phyloP scores from a whole-genome alignment of 1,140 invertebrate species.

The Trissolcus basalis region DNA sequence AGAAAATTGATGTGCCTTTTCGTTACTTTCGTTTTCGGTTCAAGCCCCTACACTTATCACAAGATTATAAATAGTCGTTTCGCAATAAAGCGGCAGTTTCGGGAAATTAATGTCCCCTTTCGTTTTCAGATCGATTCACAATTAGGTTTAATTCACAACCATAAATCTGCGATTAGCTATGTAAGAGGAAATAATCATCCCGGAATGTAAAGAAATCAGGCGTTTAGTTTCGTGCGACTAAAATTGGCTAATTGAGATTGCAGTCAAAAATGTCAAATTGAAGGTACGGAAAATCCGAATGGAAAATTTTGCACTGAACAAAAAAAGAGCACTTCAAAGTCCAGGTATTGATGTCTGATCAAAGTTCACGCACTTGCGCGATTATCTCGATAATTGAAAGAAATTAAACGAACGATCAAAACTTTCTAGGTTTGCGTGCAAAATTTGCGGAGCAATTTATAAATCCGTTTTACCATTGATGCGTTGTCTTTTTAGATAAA shows the following conservation, averaged over 20 bases:
- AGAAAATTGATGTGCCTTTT: no score
- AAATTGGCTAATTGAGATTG: slow-evolving; percentile 26
- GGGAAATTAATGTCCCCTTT: no score
- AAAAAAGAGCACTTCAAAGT: no score
- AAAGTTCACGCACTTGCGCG: neutral
- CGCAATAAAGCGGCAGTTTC: no score
- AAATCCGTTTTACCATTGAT: neutral
- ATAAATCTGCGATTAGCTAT: slow-evolving; percentile 17
- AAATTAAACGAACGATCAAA: neutral
- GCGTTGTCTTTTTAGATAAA: slow-evolving; percentile 28
- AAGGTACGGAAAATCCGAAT: neutral
- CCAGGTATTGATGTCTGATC: no score
- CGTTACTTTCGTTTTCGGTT: no score
- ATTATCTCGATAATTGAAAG: neutral
- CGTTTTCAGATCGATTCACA: no score
- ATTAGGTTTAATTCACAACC: neutral
- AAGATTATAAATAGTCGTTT: no score
- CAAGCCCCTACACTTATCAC: no score
- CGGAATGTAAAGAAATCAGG: neutral
- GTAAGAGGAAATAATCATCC: slow-evolving; percentile 1
- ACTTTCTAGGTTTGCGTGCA: neutral
- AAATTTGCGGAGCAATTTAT: neutral
- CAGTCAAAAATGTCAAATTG: slow-evolving; percentile 3
- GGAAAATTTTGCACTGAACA: no score
- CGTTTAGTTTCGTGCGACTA: neutral